These are phyloP conservation scores for Orchesella cincta DNA, from an alignment of 1,140 invertebrate genomes.

Conservation along the genomic window DNA sequence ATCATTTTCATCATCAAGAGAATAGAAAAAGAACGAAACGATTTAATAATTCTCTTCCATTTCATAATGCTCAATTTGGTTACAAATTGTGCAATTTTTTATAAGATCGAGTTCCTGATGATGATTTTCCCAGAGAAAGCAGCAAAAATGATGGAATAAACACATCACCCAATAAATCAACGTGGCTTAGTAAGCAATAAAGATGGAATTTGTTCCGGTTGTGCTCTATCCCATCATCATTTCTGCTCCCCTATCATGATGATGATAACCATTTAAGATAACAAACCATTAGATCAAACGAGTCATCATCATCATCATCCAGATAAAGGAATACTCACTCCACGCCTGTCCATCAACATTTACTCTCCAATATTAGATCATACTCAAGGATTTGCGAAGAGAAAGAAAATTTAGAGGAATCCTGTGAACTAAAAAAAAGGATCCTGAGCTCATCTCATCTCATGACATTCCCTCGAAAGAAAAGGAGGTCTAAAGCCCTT, in stretches of 20 bases:
- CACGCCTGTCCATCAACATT: background rate
- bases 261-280: background rate
- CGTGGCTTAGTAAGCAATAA: background rate
- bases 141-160: background rate
- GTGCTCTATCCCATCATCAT: background rate
- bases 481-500: constrained; percentile 1
- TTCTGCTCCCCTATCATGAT: background rate
- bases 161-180: constrained; percentile 20
- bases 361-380: background rate
- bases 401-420: background rate
- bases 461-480: background rate
- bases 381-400: background rate
- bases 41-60: background rate
- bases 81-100: background rate
- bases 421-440: background rate
- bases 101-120: background rate
- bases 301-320: background rate
- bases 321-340: background rate
- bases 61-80: constrained; percentile 3
- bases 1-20: background rate
- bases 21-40: background rate
- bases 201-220: background rate
- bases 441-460: background rate
- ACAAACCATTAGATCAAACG: background rate
- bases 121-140: background rate